A percentile compares a stretch with the other conserved stretches of the same genome.
phyloP scores from a whole-genome alignment of 2,797 vertebrate species.

The Tokudaia tokunoshimensis region DNA sequence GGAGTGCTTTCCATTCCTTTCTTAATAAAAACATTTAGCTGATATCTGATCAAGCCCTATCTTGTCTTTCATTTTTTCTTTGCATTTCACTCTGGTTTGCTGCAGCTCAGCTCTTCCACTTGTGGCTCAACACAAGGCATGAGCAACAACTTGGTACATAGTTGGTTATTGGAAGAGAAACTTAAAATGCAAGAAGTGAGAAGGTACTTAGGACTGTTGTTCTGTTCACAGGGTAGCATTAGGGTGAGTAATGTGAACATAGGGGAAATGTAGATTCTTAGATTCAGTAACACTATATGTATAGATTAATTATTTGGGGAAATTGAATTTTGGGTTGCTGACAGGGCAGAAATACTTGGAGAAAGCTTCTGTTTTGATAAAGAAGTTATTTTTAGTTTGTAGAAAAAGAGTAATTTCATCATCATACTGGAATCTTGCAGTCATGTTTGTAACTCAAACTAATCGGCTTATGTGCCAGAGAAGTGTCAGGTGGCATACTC shows the following conservation, averaged over 20 bases:
- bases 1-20: conserved; percentile 66
- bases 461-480: conserved; percentile 66
- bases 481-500: conserved; percentile 70
- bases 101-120: conserved; percentile 33
- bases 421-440: conserved; percentile 64
- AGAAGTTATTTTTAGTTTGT: conserved; percentile 68
- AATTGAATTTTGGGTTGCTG: conserved; percentile 60
- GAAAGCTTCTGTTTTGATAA: conserved; percentile 66
- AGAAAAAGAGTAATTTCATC: conserved; percentile 52
- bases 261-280: background rate
- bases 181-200: conserved; percentile 2
- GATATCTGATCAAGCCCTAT: conserved; percentile 71
- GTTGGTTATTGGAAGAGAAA: conserved; percentile 10
- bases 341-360: conserved; percentile 55
- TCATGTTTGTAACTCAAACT: conserved; percentile 76
- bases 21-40: conserved; percentile 66
- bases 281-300: background rate
- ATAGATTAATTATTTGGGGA: conserved; percentile 53
- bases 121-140: background rate
- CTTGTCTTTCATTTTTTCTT: conserved; percentile 78
- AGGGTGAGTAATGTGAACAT: conserved; percentile 18
- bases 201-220: background rate
- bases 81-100: conserved; percentile 15
- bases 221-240: background rate
- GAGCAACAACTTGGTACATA: background rate